Evolutionary conservation across 2,113 vertebrate genomes (phyloP).

Genomic region (Odocoileus virginianus): DNA sequence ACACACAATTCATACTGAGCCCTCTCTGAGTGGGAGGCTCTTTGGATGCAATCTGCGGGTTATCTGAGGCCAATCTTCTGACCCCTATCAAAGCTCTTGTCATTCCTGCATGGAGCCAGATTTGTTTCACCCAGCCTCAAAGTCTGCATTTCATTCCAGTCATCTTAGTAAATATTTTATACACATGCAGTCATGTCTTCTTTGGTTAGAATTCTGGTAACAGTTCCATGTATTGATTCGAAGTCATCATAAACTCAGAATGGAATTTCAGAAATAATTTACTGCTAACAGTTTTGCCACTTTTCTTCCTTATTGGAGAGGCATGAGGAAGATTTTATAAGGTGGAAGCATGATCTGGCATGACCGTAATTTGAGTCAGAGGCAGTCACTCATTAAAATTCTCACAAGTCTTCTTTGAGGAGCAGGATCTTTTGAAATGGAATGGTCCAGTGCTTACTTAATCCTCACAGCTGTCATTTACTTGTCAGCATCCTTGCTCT

Average conservation of each 20-base stretch:
- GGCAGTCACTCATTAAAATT: background rate
- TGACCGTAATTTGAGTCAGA: constrained; percentile 21
- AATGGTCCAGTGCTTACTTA: background rate
- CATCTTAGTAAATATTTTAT: background rate
- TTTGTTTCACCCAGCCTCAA: background rate
- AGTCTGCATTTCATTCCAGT: background rate
- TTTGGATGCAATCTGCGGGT: background rate
- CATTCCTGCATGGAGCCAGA: background rate
- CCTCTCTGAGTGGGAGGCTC: background rate
- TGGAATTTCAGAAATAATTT: background rate
- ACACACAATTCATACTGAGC: fast-evolving
- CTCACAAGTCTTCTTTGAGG: background rate
- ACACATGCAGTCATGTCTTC: background rate
- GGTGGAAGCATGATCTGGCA: background rate
- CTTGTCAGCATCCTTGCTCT: background rate
- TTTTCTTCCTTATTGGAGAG: background rate
- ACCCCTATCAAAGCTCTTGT: background rate
- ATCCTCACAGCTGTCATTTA: background rate
- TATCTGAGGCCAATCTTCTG: background rate
- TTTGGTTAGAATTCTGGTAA: constrained; percentile 15
- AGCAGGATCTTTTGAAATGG: background rate
- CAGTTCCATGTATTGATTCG: background rate
- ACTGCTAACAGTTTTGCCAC: background rate
- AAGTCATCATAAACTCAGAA: background rate
- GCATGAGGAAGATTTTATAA: background rate